Conservation (phyloP, 1,140 invertebrate genomes). For the Leptonema lineaticorne region DNA sequence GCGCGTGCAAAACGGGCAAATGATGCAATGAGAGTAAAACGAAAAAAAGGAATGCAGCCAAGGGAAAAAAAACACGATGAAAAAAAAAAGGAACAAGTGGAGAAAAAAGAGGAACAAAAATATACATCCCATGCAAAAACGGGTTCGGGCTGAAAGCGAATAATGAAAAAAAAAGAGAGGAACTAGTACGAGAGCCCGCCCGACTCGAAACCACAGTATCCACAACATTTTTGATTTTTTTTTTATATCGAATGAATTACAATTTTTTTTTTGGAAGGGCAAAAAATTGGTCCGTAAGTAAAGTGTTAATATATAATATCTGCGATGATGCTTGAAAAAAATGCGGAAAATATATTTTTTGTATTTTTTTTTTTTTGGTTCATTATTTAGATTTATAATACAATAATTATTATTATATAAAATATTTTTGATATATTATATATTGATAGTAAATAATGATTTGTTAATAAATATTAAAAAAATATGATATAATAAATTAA, state of each 20-base stretch:
- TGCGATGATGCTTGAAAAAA: too few species aligned
- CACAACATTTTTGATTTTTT: conserved; percentile 7
- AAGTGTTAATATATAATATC: too few species aligned
- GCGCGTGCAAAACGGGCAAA: conserved; percentile 16
- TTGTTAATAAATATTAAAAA: too few species aligned
- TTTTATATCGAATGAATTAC: background rate
- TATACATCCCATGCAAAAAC: conserved; percentile 25
- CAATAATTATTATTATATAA: too few species aligned
- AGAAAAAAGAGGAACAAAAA: conserved; percentile 21
- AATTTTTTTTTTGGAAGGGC: too few species aligned
- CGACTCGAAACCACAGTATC: background rate
- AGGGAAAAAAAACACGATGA: conserved; percentile 21
- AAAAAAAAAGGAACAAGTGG: too few species aligned
- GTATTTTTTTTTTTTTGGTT: background rate
- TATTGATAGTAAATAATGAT: too few species aligned
- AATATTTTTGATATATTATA: too few species aligned
- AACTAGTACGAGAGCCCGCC: conserved; percentile 15
- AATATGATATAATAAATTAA: too few species aligned
- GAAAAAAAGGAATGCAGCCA: too few species aligned
- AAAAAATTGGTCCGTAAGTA: background rate
- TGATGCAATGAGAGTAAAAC: conserved; percentile 24
- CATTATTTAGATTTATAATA: background rate
- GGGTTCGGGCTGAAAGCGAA: conserved; percentile 18
- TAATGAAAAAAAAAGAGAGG: conserved; percentile 19
- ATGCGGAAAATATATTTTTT: too few species aligned